Evolutionary conservation across 2,797 vertebrate genomes (phyloP).

Genomic region (Artibeus jamaicensis): DNA sequence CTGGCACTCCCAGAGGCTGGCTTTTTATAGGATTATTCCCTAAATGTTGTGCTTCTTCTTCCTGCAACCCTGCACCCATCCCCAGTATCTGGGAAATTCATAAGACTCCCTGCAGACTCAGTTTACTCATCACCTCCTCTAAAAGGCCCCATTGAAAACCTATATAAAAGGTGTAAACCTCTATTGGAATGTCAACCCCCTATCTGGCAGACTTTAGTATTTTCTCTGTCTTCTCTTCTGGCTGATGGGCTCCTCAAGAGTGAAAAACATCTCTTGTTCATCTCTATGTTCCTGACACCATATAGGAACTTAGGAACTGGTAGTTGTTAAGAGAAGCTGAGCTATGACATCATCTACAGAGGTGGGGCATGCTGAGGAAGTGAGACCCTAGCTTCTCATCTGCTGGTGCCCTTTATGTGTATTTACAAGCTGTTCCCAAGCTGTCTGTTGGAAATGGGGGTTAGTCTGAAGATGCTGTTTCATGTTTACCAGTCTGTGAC

Average conservation of each 20-base stretch:
- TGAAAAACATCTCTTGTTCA: rapidly evolving
- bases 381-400: background rate
- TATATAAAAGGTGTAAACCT: no score
- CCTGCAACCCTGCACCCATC: background rate
- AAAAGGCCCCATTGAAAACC: no score
- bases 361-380: background rate
- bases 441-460: no score
- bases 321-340: background rate
- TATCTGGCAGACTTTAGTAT: no score
- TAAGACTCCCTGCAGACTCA: background rate
- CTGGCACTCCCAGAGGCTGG: background rate
- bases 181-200: no score
- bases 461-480: background rate
- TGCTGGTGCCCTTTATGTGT: no score
- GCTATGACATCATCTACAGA: background rate
- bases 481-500: background rate
- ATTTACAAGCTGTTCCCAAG: no score
- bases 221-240: background rate
- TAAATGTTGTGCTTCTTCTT: background rate
- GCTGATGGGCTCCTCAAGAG: background rate
- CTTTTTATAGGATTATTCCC: no score
- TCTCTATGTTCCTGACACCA: background rate
- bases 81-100: background rate
- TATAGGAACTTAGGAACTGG: background rate
- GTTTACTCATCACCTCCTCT: background rate